phyloP scores from a whole-genome alignment of 2,113 vertebrate genomes.

The Dicentrarchus labrax region DNA sequence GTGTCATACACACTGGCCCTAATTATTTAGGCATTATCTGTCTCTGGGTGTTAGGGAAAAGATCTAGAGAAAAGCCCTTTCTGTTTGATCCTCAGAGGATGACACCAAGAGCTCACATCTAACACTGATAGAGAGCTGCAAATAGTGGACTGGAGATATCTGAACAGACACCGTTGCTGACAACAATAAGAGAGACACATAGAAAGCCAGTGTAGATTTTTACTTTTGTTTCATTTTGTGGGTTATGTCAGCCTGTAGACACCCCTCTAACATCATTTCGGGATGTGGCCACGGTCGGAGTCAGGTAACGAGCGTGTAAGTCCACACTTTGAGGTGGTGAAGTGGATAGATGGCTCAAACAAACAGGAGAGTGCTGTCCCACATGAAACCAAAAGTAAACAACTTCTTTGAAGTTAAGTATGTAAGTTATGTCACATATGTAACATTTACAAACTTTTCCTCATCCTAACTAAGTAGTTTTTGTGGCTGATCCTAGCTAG shows the following conservation, averaged over 20 bases:
- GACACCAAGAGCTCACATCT: neutral
- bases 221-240: neutral
- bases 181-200: neutral
- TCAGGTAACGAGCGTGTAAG: too few species aligned
- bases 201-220: neutral
- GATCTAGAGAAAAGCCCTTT: neutral
- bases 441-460: too few species aligned
- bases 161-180: neutral
- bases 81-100: slow-evolving; percentile 4
- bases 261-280: too few species aligned
- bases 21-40: slow-evolving; percentile 5
- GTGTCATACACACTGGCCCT: neutral
- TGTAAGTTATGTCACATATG: too few species aligned
- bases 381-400: too few species aligned
- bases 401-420: too few species aligned
- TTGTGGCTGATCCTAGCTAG: too few species aligned
- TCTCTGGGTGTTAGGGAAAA: neutral
- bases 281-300: too few species aligned
- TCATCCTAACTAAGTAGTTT: too few species aligned
- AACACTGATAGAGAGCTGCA: neutral
- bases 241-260: neutral
- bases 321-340: too few species aligned
- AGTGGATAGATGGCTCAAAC: too few species aligned
- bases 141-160: neutral
- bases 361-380: too few species aligned